Conservation (phyloP, 2,113 vertebrate genomes). For the Lathamus discolor region DNA sequence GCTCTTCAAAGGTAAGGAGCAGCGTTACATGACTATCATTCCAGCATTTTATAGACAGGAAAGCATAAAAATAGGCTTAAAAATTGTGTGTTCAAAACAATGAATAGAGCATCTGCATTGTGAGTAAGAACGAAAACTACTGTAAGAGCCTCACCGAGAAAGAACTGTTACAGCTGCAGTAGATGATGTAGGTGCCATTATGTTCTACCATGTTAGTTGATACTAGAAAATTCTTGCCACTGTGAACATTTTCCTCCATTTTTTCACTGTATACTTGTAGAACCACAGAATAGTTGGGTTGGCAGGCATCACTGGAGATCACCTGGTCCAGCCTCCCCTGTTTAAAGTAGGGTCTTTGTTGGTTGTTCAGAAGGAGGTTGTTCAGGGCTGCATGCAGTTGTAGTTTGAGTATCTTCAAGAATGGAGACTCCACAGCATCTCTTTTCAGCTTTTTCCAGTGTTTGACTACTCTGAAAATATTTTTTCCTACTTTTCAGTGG, state of each 20-base stretch:
- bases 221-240: neutral
- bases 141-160: neutral
- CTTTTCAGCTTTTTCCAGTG: neutral
- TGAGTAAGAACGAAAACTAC: neutral
- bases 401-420: neutral
- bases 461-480: neutral
- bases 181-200: neutral
- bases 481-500: neutral
- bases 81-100: neutral
- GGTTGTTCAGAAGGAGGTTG: neutral
- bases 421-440: rapidly evolving
- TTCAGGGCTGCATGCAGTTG: neutral
- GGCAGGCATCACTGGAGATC: neutral
- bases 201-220: neutral
- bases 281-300: neutral
- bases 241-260: neutral
- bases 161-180: neutral
- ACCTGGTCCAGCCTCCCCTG: neutral
- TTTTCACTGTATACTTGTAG: neutral
- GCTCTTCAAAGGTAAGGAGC: neutral
- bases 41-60: neutral
- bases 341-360: neutral
- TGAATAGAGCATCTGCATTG: neutral
- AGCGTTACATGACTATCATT: neutral
- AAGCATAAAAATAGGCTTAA: neutral